phyloP scores from a whole-genome alignment of 2,113 vertebrate species.

The Lanius collurio region DNA sequence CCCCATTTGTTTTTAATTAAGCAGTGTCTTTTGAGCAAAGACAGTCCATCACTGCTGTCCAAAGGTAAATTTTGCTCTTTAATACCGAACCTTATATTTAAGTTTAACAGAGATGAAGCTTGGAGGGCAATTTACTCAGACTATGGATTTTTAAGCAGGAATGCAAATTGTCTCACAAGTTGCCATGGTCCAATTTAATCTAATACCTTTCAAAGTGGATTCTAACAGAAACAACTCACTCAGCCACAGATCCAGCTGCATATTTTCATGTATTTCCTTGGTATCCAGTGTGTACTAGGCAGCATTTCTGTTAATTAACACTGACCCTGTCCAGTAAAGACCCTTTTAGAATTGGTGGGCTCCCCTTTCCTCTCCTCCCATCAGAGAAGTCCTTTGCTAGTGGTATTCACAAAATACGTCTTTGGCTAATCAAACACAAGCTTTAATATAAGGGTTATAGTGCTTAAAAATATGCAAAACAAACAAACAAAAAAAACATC shows the following conservation, averaged over 20 bases:
- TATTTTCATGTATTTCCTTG: neutral
- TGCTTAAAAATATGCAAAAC: neutral
- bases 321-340: neutral
- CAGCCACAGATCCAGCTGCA: neutral
- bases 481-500: neutral
- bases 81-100: neutral
- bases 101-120: neutral
- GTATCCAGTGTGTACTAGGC: neutral
- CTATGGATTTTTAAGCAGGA: neutral
- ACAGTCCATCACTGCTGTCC: constrained; percentile 2
- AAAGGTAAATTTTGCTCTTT: constrained; percentile 1
- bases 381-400: neutral
- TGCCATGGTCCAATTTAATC: neutral
- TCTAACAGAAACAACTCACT: neutral
- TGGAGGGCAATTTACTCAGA: neutral
- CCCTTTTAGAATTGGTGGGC: neutral
- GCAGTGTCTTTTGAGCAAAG: neutral
- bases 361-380: neutral
- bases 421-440: neutral
- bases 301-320: neutral
- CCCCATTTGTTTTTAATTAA: constrained; percentile 53
- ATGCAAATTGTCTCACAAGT: neutral
- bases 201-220: neutral
- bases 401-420: neutral
- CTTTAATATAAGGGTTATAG: neutral